Conservation (phyloP, 92 coral and sea anemone genomes). For the Metridium senile region DNA sequence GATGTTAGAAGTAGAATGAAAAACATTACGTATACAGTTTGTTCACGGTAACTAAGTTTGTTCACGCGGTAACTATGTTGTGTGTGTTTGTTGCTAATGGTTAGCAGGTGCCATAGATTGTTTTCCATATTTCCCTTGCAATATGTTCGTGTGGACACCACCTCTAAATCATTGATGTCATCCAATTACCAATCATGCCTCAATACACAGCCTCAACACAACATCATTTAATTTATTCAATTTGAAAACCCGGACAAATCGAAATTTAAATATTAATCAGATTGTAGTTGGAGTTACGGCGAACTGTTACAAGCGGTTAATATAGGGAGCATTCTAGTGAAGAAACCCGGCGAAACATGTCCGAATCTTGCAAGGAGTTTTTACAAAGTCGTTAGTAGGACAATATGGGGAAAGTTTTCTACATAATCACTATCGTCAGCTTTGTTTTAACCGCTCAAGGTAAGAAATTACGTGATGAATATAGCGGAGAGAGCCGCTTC, state of each 20-base stretch:
- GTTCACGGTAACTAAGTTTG: no score
- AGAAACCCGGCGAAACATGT: not conserved
- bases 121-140: not conserved
- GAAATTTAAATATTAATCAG: conserved; percentile 13
- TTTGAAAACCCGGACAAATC: not conserved
- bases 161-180: not conserved
- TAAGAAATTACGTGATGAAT: no score
- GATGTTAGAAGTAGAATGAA: no score
- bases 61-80: no score
- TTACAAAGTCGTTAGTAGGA: not conserved
- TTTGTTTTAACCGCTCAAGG: not conserved
- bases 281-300: not conserved
- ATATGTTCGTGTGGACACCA: not conserved
- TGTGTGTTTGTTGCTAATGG: not conserved
- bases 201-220: not conserved
- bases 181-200: not conserved
- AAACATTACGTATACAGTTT: no score
- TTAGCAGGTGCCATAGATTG: not conserved
- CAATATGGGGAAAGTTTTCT: not conserved
- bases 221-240: conserved; percentile 4
- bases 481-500: no score
- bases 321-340: not conserved
- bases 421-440: not conserved
- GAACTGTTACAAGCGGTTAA: not conserved
- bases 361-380: not conserved